These are phyloP conservation scores for Psammodynastes pulverulentus DNA, from an alignment of 2,113 vertebrate species.

Conservation along the genomic window DNA sequence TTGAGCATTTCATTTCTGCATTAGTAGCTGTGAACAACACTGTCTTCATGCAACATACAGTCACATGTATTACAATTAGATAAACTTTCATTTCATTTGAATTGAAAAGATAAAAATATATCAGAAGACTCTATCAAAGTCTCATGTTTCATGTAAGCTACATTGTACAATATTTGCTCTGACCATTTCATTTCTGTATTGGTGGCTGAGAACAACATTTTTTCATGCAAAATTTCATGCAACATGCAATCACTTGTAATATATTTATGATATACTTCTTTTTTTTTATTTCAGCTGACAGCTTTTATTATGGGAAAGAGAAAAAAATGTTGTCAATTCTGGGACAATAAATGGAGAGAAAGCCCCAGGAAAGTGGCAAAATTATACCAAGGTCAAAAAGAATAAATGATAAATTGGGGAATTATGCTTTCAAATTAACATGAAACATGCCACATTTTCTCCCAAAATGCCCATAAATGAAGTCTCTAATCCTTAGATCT, in stretches of 20 bases:
- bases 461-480: constrained; percentile 54
- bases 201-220: background rate
- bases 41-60: background rate
- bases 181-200: no score
- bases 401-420: constrained; percentile 55
- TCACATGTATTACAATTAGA: background rate
- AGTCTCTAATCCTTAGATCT: constrained; percentile 51
- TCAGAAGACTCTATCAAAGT: background rate
- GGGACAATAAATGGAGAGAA: constrained; percentile 6
- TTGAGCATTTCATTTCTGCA: background rate
- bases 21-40: background rate
- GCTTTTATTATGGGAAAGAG: background rate
- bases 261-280: background rate
- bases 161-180: background rate
- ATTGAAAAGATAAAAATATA: background rate
- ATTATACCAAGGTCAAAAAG: constrained; percentile 46
- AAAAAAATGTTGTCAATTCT: constrained; percentile 16
- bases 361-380: constrained; percentile 19
- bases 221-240: background rate
- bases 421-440: constrained; percentile 45
- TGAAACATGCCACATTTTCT: constrained; percentile 28
- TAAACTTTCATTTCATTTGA: background rate
- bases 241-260: background rate
- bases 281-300: background rate
- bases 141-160: background rate